These are phyloP conservation scores for Mastomys coucha DNA, from an alignment of 2,113 vertebrate species.

Conservation along the genomic window DNA sequence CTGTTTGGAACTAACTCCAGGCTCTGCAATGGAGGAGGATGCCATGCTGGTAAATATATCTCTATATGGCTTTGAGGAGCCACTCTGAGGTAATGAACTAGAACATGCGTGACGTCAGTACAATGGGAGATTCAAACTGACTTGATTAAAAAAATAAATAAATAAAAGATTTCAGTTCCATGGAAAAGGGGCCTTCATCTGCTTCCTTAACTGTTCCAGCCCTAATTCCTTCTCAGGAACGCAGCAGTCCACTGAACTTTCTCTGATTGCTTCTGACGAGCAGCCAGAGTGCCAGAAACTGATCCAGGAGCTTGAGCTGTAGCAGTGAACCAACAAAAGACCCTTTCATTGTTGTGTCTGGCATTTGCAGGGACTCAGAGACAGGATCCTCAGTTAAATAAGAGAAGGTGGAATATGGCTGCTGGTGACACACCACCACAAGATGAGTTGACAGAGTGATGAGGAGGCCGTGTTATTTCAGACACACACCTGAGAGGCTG, in stretches of 20 bases:
- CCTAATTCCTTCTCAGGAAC: not conserved
- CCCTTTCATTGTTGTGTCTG: not conserved
- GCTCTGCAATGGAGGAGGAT: not conserved
- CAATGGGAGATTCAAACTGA: not conserved
- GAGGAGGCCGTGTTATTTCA: not conserved
- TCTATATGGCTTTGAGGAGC: not conserved
- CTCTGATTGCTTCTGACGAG: not conserved
- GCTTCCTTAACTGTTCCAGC: not conserved
- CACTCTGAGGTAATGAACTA: not conserved
- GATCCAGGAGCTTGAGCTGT: not conserved
- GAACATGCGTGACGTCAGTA: not conserved
- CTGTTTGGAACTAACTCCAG: not conserved
- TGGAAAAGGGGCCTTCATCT: not conserved
- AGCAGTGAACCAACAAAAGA: not conserved
- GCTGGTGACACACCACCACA: not conserved
- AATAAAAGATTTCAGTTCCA: not conserved
- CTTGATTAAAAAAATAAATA: not conserved
- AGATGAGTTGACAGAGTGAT: not conserved
- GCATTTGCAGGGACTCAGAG: fast-evolving
- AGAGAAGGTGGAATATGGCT: not conserved
- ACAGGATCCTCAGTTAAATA: not conserved
- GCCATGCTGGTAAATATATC: not conserved
- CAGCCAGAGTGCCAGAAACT: not conserved
- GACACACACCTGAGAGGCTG: not conserved
- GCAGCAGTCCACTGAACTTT: not conserved